Conservation (phyloP, 2,113 vertebrate genomes). For the Rhinopomastus cyanomelas region DNA sequence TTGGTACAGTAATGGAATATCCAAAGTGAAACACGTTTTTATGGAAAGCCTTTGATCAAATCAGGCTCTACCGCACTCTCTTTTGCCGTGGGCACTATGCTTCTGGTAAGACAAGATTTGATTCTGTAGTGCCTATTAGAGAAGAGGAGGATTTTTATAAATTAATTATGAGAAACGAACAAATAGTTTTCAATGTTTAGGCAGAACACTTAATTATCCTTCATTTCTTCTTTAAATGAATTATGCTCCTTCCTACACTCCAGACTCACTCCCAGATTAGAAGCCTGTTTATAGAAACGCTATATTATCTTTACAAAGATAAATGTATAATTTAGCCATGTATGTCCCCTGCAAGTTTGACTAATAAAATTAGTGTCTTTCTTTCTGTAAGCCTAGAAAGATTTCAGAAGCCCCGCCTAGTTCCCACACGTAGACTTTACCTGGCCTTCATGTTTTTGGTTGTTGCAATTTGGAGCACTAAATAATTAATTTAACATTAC, state of each 20-base stretch:
- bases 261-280: not conserved
- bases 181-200: conserved; percentile 10
- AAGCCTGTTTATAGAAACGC: not conserved
- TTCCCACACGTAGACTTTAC: not conserved
- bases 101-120: not conserved
- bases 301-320: not conserved
- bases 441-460: not conserved
- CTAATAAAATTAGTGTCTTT: not conserved
- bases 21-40: conserved; percentile 1
- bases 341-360: not conserved
- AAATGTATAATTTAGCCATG: not conserved
- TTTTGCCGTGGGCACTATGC: not conserved
- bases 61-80: not conserved
- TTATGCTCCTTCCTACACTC: conserved; percentile 11
- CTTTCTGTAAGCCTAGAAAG: not conserved
- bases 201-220: conserved; percentile 11
- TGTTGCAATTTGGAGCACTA: not conserved
- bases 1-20: conserved; percentile 9
- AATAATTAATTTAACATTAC: not conserved
- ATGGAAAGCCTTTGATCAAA: conserved; percentile 22
- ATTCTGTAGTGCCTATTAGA: not conserved
- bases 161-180: not conserved
- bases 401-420: not conserved
- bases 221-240: conserved; percentile 9
- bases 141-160: not conserved